Evolutionary conservation across 2,113 vertebrate species (phyloP), one percentile per base, ranked within the genome.

Genomic region (Blennius ocellaris): DNA sequence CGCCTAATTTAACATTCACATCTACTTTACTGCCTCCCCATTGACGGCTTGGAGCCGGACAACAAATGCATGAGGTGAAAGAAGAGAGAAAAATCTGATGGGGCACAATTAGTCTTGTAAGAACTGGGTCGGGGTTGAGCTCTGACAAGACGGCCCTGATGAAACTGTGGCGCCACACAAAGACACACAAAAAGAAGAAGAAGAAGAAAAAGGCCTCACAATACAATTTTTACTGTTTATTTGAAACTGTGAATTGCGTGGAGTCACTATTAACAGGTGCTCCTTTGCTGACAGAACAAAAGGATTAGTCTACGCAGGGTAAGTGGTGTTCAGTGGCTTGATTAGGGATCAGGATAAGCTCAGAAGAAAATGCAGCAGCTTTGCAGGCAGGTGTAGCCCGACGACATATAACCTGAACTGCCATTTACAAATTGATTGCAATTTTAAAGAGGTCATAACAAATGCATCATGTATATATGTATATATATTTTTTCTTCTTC

Each of bases 101-200:
- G 95, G 95, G 94, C 95, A 96, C 96, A 97, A 97, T 98, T 97
- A 98, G 95, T 91, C 93, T 94, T 94, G 85, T 89, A 97, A 95
- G 95, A 94, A 96, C 94, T 94, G 95, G 94, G 94, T 96, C 93
- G 93, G 94, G 93, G 94, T 90, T 93, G 93, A 92, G 92, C 92
- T 95, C 93, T 91, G 93, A 93, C 93, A 94, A 95, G 95, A 95
- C 94, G 87, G 94, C 93, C 94, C 94, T 95, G 94, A 93, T 90
- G 91, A 94, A 93, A 93, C 93, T 90, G 82, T 89, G 88, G 95
- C 88, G 86, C 92, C 95, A 94, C 93, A 95, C 94, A 96, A 96
- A 96, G 76, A 92, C 93, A 84, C 71, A 83, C 43, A 76, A 47
- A 75, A 43, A 41, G 52, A 36, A 56, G 15, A 73, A 70, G 44